Base-by-base conservation (phyloP, 2,888 invertebrate genomes). In the Campoplex capitator region DNA sequence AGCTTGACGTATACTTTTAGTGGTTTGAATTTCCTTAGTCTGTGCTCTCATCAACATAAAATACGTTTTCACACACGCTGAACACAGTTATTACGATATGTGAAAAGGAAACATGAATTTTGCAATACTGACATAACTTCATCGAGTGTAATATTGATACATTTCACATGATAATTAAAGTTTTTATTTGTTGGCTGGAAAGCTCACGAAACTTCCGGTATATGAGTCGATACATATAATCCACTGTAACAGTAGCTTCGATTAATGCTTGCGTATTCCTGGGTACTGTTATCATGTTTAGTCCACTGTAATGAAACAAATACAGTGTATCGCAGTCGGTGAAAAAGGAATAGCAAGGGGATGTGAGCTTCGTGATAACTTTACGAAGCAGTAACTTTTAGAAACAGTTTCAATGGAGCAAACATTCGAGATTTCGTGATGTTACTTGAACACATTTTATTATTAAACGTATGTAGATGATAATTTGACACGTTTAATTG, bases 181-280 rank as follows among this genome's bases (percentile, higher is more conserved):
- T n/a, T n/a, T 13, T 35, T n/a, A 35, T 73, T 73, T 35, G 51
- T n/a, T 54, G n/a, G 35, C 35, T 35, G 35, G n/a, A 3, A 6
- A 73, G 54, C 73, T 54, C n/a, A 73, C 16, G 32, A 65, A 76
- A n/a, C 32, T 62, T 48, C 35, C 42, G 35, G 11, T 35, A 38
- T 11, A 13, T 1, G 51, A 48, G 51, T 18, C 28, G n/a, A 32
- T 51, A 11, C 65, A 67, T 7, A 51, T 76, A 76, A 51, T 67
- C 65, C 65, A 23, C 35, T n/a, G 51, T 48, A 16, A 13, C 11
- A 16, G 13, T 28, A 51, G 35, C 16, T 65, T 35, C 48, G 28
- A 32, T 11, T 76, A 65, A 67, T 76, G 45, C n/a, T 35, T n/a
- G n/a, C 76, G 23, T 76, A 76, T 65, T 45, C 65, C 35, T 32